A percentile compares a stretch with the other conserved stretches of the same genome.
phyloP scores from a whole-genome alignment of 2,888 invertebrate genomes.

The Malachius bipustulatus region DNA sequence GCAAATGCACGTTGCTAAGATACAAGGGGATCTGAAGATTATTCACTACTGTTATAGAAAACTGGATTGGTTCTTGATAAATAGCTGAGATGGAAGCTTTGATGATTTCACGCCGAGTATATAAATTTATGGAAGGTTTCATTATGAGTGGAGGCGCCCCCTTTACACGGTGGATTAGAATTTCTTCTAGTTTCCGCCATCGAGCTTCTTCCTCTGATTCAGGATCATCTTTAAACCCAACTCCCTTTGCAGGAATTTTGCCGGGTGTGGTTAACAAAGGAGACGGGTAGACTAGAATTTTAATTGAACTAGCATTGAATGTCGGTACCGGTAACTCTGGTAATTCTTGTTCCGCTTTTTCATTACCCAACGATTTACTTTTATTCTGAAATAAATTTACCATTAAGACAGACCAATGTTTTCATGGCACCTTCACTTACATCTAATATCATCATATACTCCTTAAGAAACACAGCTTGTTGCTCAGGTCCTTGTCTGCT shows the following conservation, averaged over 20 bases:
- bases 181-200: constrained; percentile 70
- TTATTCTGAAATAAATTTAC: constrained; percentile 28
- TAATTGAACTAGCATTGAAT: constrained; percentile 53
- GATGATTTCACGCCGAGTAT: constrained; percentile 54
- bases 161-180: constrained; percentile 56
- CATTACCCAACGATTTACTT: constrained; percentile 29
- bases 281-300: constrained; percentile 55
- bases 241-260: constrained; percentile 43
- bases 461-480: constrained; percentile 71
- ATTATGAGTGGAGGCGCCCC: constrained; percentile 62
- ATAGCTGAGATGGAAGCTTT: constrained; percentile 56
- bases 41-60: constrained; percentile 65
- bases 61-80: constrained; percentile 70
- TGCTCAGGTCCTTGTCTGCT: constrained; percentile 60
- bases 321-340: constrained; percentile 61
- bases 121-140: constrained; percentile 64
- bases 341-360: constrained; percentile 37
- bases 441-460: constrained; percentile 76
- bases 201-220: constrained; percentile 29
- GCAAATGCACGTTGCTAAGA: constrained; percentile 55
- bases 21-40: constrained; percentile 60
- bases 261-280: constrained; percentile 44
- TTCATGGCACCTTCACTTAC: constrained; percentile 38
- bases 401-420: no score
- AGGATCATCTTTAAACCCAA: constrained; percentile 31